Evolutionary conservation across 2,113 vertebrate species (phyloP).

Genomic region (Brachypodius melanocephalos): DNA sequence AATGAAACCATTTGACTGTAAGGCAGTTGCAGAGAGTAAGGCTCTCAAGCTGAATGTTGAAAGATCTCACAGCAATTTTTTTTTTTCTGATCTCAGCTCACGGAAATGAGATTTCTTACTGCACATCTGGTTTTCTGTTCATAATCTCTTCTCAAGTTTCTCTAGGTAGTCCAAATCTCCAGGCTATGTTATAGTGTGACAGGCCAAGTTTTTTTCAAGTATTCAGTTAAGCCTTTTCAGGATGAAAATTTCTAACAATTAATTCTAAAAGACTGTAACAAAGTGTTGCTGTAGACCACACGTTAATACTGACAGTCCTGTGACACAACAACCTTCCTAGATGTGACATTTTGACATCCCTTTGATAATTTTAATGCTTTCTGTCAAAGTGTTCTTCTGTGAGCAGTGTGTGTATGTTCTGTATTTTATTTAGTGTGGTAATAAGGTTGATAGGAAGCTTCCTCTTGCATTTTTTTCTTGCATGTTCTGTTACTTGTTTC

Average conservation of each 20-base stretch:
- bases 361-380: not conserved
- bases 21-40: not conserved
- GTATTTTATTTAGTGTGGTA: not conserved
- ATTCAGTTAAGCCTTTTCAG: not conserved
- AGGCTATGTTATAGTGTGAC: not conserved
- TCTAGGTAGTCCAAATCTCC: not conserved
- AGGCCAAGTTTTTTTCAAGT: not conserved
- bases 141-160: not conserved
- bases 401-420: not conserved
- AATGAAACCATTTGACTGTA: not conserved
- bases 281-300: not conserved
- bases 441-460: not conserved
- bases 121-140: not conserved
- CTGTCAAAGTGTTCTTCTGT: not conserved
- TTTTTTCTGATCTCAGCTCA: not conserved
- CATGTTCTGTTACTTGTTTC: not conserved
- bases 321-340: not conserved
- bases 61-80: not conserved
- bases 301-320: too few relatives aligned
- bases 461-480: not conserved
- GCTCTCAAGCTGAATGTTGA: not conserved
- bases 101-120: not conserved
- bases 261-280: not conserved
- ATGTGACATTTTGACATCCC: not conserved
- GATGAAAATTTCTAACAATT: not conserved